Evolutionary conservation across 92 coral and sea anemone species (phyloP), one percentile per base, ranked within the genome.

Genomic region (Heliopora coerulea): DNA sequence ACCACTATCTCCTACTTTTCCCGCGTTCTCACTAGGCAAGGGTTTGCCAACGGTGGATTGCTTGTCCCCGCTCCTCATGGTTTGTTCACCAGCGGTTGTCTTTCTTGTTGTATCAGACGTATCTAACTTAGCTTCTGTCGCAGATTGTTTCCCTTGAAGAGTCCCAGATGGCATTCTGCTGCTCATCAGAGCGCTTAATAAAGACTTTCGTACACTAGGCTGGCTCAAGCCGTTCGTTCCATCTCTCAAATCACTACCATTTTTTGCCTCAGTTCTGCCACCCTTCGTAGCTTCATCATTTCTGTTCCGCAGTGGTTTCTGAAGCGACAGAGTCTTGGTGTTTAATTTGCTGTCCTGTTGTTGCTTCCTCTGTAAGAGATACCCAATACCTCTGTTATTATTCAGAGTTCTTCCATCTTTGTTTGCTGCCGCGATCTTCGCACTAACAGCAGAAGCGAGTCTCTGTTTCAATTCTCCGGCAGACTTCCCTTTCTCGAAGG

Each of bases 391-490:
- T 49, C 74, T 67, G 63, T 34, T 70, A 26, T 26, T 67, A 7
- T 0, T 23, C n/a, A 46, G n/a, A 0, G 77, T 15, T 18, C 30
- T 54, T 15, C 64, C 41, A 20, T 57, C 76, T 20, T 32, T 57
- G 19, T 44, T 67, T 31, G 62, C 63, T 10, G 41, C 48, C 0
- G 62, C 77, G 2, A 70, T 30, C 54, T 70, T 70, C 2, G 77
- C 77, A 34, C 77, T 70, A 14, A 70, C 48, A 0, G 77, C 77
- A 13, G 77, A 52, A 1, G 77, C 77, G 1, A 70, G 77, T 2
- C 62, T 34, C 13, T 26, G 60, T 41, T 70, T 70, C 77, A 70
- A 34, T 50, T 70, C 63, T 34, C 32, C 77, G 19, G 49, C 77
- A 3, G 62, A 52, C 37, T 70, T 70, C 31, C 63, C 57, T 34